Percentiles rank a stretch among this genome's conserved stretches.
Evolutionary conservation across 2,113 vertebrate genomes (phyloP).

Genomic region (Paramisgurnus dabryanus): DNA sequence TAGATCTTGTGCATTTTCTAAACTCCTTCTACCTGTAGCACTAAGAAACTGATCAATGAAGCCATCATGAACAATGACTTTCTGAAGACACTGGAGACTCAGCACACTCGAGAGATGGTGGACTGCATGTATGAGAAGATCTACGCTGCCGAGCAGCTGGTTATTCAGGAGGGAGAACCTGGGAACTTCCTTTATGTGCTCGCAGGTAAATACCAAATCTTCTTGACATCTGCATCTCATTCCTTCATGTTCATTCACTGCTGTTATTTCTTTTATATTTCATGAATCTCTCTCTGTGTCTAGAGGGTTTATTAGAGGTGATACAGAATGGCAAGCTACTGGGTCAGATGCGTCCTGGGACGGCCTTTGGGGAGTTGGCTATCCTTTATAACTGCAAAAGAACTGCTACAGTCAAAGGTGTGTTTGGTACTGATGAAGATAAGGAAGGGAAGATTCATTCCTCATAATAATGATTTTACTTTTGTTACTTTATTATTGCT

Average conservation of each 20-base stretch:
- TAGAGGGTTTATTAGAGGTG: slow-evolving; percentile 77
- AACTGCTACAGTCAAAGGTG: slow-evolving; percentile 81
- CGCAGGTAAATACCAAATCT: slow-evolving; percentile 65
- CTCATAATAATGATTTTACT: no score
- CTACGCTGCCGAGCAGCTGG: slow-evolving; percentile 68
- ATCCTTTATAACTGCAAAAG: slow-evolving; percentile 82
- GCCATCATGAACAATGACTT: slow-evolving; percentile 80
- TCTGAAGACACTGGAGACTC: slow-evolving; percentile 76
- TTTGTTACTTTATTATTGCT: not conserved
- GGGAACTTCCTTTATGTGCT: slow-evolving; percentile 82
- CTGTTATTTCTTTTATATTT: not conserved
- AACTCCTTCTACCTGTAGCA: slow-evolving; percentile 56
- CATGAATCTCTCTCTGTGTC: not conserved
- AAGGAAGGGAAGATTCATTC: no score
- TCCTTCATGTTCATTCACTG: not conserved
- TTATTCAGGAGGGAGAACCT: slow-evolving; percentile 77
- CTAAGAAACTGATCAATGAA: slow-evolving; percentile 73
- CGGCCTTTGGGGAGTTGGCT: slow-evolving; percentile 80
- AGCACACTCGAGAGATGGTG: slow-evolving; percentile 76
- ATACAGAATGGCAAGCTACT: slow-evolving; percentile 75
- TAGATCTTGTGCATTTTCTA: not conserved
- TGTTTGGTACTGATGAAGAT: not conserved
- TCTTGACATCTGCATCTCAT: not conserved
- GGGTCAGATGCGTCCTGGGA: slow-evolving; percentile 77
- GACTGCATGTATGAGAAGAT: slow-evolving; percentile 78